Evolutionary conservation across 2,113 vertebrate species (phyloP), one percentile per base, ranked within the genome.

Genomic region (Pygoscelis antarcticus): DNA sequence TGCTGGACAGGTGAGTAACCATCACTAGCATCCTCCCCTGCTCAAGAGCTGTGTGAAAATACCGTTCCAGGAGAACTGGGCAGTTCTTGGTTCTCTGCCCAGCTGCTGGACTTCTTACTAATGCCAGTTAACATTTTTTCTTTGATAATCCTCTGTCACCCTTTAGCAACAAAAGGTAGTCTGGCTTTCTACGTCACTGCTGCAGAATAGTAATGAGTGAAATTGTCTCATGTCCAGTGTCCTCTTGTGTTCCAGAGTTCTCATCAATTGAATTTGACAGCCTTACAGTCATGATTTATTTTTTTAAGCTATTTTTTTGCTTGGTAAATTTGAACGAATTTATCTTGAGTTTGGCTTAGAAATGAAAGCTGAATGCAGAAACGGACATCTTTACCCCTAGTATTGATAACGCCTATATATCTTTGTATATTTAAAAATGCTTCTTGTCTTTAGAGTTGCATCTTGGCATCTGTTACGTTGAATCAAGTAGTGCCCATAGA

Each of bases 1-100:
- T 99, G 99, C 90, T 99, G 74, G 99, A 99, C 98, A 99, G 99
- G 99, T 99, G 87, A 96, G 93, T 76, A 32, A 30, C 80, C 44
- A 5, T 77, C 36, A 36, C 32, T 86, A 9, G 36, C 18, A 8
- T 49, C 26, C 16, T 60, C 26, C 74, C 10, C 21, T 90, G 34
- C 38, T 71, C 65, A 71, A 21, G 30, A 40, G 26, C 29, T 74
- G 46, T 47, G 27, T 94, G 81, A 94, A 60, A 60, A 61, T 36
- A 55, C 1, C 64, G 20, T 78, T 74, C 16, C 13, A n/a, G 30
- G 38, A 83, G 18, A 89, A 38, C 6, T 3, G 20, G 30, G n/a
- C 34, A 47, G 49, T 52, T 76, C 46, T 30, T 52, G 69, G 11
- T 55, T 71, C 29, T 80, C 32, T 80, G 23, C 25, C 26, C 17